Base-by-base conservation (phyloP, 2,113 vertebrate species). In the Corvus cornix region DNA sequence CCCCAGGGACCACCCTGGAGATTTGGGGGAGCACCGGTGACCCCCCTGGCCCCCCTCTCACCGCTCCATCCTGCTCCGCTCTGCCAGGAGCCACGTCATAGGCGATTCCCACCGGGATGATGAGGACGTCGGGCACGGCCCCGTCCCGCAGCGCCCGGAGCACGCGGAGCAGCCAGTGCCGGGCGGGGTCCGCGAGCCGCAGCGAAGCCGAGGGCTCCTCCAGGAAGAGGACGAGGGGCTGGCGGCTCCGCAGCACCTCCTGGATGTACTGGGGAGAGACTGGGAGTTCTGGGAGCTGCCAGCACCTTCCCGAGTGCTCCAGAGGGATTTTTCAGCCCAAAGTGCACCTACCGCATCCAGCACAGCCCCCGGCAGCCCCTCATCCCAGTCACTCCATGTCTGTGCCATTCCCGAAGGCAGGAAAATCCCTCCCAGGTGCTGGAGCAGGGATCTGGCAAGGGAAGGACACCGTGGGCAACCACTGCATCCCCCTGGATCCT, bases 41-140 rank as follows among this genome's bases (percentile, higher is more conserved):
- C 11, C 16, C 18, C 44, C 30, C 43, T 6, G 1, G 3, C 1
- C 6, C 18, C 27, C 14, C 23, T 18, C 95, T 98, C 92, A 98
- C 98, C 23, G 6, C 62, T 62, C 55, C 23, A 1, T 21, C n/a
- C 13, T 1, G 7, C 14, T 1, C 12, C 5, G 0, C 9, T 6
- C 26, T 8, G 3, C 89, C 94, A 0, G 97, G 98, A 39, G 73
- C 51, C 49, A 81, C 6, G 1, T 98, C 99, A 1, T 99, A 99
- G 82, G 98, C 97, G 39, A 99, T 96, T 53, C 98, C 98, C 93
- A 99, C 98, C 1, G 99, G 99, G 31, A 99, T 97, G 48, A 99
- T 28, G 27, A 93, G 92, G 64, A 98, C 93, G 18, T 99, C 98
- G 2, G 98, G 90, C 60, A 99, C 91, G 3, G 90, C 66, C 5